Percentiles rank a stretch among this genome's conserved stretches.
Conservation (phyloP, 1,140 invertebrate species). For the Psilanteris sp. region DNA sequence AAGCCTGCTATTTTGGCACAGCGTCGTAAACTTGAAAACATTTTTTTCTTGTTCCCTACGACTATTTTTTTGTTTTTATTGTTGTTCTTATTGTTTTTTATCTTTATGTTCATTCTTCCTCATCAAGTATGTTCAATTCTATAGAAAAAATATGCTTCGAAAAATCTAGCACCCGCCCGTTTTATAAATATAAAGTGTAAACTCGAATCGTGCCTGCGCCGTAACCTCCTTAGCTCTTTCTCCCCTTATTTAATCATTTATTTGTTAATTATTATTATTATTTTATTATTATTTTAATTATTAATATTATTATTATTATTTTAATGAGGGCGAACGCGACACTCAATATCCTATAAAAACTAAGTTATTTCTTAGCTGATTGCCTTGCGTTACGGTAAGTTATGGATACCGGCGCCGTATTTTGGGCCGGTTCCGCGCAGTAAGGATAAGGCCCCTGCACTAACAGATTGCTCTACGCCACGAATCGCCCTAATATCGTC, state of each 20-base stretch:
- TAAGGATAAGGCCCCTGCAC: constrained; percentile 81
- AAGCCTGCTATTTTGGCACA: constrained; percentile 66
- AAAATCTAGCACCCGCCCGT: constrained; percentile 67
- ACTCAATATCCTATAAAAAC: constrained; percentile 80
- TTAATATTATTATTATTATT: constrained; percentile 36
- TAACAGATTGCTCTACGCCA: constrained; percentile 79
- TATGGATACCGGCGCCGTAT: constrained; percentile 58
- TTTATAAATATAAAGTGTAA: constrained; percentile 24
- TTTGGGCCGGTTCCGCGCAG: constrained; percentile 70
- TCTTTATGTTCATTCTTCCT: constrained; percentile 37
- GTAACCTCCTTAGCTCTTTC: neutral
- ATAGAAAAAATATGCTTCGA: constrained; percentile 73
- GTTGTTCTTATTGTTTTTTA: neutral
- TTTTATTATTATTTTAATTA: constrained; percentile 17
- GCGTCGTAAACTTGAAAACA: constrained; percentile 35
- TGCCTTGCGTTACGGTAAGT: constrained; percentile 79
- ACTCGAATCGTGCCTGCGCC: constrained; percentile 18
- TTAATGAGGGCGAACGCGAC: constrained; percentile 61
- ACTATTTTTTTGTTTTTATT: neutral
- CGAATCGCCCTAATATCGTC: constrained; percentile 62
- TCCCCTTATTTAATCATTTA: constrained; percentile 9
- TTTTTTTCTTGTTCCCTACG: constrained; percentile 10
- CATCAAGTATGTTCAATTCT: constrained; percentile 60
- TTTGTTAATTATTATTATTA: constrained; percentile 19
- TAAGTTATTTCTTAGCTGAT: constrained; percentile 81